phyloP scores from a whole-genome alignment of 1,140 invertebrate genomes.

The Triops cancriformis region DNA sequence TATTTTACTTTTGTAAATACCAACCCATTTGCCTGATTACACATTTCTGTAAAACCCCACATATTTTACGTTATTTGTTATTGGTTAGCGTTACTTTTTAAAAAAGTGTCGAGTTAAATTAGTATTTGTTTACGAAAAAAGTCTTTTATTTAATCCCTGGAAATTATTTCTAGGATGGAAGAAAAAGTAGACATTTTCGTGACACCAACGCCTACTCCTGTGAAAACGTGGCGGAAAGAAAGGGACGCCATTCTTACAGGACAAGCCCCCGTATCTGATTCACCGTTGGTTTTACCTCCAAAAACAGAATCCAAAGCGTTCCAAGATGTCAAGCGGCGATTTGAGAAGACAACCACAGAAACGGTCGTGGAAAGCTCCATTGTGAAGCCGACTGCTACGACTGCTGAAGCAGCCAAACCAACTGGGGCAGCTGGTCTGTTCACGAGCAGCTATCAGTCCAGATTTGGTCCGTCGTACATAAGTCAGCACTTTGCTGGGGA shows the following conservation, averaged over 20 bases:
- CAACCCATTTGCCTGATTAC: too few species aligned
- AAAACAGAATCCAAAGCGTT: background rate
- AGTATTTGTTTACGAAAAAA: too few species aligned
- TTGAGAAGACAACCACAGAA: background rate
- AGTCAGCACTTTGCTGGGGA: background rate
- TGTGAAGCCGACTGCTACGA: background rate
- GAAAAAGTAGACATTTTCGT: background rate
- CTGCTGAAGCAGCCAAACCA: background rate
- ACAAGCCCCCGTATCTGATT: background rate
- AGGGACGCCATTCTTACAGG: background rate
- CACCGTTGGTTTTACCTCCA: background rate
- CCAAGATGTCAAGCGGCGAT: background rate
- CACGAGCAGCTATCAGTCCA: background rate
- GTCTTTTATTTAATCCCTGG: background rate
- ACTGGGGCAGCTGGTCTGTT: background rate
- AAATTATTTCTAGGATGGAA: background rate
- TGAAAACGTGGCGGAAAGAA: background rate
- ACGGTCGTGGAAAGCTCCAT: background rate
- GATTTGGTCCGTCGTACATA: background rate
- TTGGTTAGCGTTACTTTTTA: too few species aligned
- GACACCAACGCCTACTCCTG: background rate
- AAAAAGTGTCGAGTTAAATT: too few species aligned
- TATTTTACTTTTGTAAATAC: too few species aligned
- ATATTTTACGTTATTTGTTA: too few species aligned
- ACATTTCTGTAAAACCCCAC: too few species aligned